Base-by-base conservation (phyloP, 2,888 invertebrate species). In the Hymenopus coronatus region DNA sequence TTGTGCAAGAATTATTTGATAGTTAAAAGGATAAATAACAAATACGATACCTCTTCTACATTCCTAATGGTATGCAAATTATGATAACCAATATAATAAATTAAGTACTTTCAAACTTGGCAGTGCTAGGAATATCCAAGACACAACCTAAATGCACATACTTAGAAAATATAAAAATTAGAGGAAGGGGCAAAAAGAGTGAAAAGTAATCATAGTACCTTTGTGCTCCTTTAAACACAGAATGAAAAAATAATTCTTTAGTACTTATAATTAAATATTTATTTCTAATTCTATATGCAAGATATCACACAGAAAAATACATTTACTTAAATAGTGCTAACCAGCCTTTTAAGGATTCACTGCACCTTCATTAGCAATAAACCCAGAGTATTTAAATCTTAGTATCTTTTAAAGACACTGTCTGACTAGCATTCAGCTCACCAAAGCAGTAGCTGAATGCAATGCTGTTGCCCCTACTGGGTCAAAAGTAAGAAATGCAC, bases 201-300 rank as follows among this genome's bases (percentile, higher is more conserved):
- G 40, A 70, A 25, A 70, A 70, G 54, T 87, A 12, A 87, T 82
- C 82, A 87, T 82, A 87, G 87, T 87, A 87, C 87, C 87, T 87
- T 87, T 87, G 87, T 87, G 87, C 87, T 87, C 40, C 82, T 87
- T 87, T 87, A 87, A 87, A 87, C 82, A 87, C 14, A 87, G 82
- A 87, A 87, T 87, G 87, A 82, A 87, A 82, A 87, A 87, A 87
- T 82, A 87, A 87, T 87, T n/a, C 28, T 81, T 87, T 87, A 87
- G 82, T 87, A 87, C 87, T 87, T 87, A 87, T 14, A 87, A 87
- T 87, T 87, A 87, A 87, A 87, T 87, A 82, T 87, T 87, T 87
- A 87, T 82, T 33, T 8, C 82, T 87, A 87, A 87, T 7, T 82
- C 87, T 87, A 87, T 33, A 82, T 81, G 87, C 81, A 87, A 87